Evolutionary conservation across 2,797 vertebrate species (phyloP).

Genomic region (Rhinella marina): DNA sequence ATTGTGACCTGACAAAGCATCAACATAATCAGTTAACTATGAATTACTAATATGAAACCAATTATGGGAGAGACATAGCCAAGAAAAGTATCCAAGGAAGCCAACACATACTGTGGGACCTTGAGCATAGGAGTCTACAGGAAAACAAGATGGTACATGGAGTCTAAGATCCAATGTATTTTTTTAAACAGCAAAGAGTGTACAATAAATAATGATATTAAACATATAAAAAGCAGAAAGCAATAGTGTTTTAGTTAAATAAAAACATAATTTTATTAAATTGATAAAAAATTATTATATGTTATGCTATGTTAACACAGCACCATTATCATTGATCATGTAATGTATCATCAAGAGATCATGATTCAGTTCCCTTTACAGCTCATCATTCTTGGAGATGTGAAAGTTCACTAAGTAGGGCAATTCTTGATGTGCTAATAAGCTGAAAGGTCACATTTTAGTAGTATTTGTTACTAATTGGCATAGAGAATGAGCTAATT

Average conservation of each 20-base stretch:
- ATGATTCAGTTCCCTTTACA: not conserved
- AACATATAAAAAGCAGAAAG: not conserved
- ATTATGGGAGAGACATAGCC: too few species aligned
- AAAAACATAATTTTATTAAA: not conserved
- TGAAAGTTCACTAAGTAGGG: slow-evolving; percentile 18
- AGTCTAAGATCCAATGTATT: too few species aligned
- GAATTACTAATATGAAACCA: too few species aligned
- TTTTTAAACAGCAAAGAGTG: not conserved
- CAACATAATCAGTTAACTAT: too few species aligned
- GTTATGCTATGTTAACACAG: not conserved
- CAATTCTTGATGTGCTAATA: slow-evolving; percentile 11
- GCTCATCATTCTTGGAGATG: not conserved
- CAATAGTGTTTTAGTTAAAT: not conserved
- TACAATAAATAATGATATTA: not conserved
- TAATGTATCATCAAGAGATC: slow-evolving; percentile 1
- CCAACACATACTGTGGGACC: too few species aligned
- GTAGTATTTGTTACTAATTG: slow-evolving; percentile 15
- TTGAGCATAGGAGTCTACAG: too few species aligned
- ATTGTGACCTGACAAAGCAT: too few species aligned
- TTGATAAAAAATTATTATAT: not conserved
- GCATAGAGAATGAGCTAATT: not conserved
- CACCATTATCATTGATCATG: not conserved
- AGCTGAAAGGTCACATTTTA: slow-evolving; percentile 21
- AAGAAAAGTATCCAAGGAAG: too few species aligned
- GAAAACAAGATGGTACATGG: too few species aligned